phyloP scores from a whole-genome alignment of 2,797 vertebrate genomes.

The Diplodus sargus region DNA sequence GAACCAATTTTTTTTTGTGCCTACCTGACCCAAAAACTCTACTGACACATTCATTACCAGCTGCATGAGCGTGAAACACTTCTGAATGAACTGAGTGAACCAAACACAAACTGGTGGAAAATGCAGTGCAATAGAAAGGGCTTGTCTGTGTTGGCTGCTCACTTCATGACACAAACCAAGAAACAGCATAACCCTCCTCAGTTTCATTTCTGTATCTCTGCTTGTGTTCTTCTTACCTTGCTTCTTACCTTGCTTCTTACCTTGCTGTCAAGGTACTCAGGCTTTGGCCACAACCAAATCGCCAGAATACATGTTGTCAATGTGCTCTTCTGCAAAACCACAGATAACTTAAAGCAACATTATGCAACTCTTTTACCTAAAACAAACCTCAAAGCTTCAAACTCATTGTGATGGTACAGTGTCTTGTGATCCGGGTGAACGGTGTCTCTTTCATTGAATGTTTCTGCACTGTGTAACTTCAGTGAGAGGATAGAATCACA shows the following conservation, averaged over 20 bases:
- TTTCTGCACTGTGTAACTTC: too few species aligned
- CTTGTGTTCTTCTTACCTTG: neutral
- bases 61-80: conserved; percentile 37
- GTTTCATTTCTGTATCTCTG: conserved; percentile 4
- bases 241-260: conserved; percentile 12
- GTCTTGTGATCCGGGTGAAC: too few species aligned
- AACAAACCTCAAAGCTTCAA: too few species aligned
- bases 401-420: too few species aligned
- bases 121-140: conserved; percentile 24
- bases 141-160: neutral
- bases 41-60: conserved; percentile 44
- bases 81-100: conserved; percentile 45
- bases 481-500: too few species aligned
- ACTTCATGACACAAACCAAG: neutral
- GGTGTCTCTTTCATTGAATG: too few species aligned
- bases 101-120: conserved; percentile 52
- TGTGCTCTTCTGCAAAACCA: too few species aligned
- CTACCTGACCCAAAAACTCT: conserved; percentile 47
- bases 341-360: too few species aligned
- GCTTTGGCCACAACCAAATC: neutral
- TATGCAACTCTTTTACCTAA: too few species aligned
- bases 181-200: neutral
- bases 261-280: neutral
- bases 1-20: conserved; percentile 22
- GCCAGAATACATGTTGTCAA: too few species aligned